Evolutionary conservation across 2,797 vertebrate genomes (phyloP), one percentile per base, ranked within the genome.

Genomic region (Mus spretus): DNA sequence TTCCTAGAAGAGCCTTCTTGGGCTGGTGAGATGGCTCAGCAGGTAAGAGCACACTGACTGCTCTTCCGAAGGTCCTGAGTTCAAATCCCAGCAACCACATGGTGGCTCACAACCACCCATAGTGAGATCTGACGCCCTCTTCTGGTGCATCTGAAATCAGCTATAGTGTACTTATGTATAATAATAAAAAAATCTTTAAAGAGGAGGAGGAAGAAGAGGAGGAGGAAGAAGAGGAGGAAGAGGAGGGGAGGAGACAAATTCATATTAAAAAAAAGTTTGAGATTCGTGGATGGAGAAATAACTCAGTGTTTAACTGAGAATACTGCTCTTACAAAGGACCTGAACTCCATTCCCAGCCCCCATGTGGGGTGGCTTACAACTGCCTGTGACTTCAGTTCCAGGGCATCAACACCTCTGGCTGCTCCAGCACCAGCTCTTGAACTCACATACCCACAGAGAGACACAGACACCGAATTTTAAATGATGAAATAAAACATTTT

Each of bases 1-100:
- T 86, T 89, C 80, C 82, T 93, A 22, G 20, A 97, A 93, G 50
- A 87, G 72, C 28, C 15, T 20, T 78, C 37, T 63, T 85, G 37
- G 47, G 47, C 47, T 50, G 47, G 47, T 50, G 47, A 50, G 47
- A 50, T 50, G 47, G 47, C 47, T 50, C 47, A 50, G 47, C 9
- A 8, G 47, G 47, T 50, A 50, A 50, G 47, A 50, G 47, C 37
- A 40, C 47, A 50, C 9, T 50, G 47, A 50, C 47, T 50, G 47
- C 47, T 50, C 47, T 50, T 50, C 9, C 47, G 9, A 50, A 50
- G 47, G 47, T 50, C 47, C 47, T 50, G 47, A 50, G 47, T 50
- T 50, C 47, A 50, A 50, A 50, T 50, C 47, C 47, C 47, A 50
- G 47, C 47, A 50, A 9, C 47, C 9, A 50, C 47, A 50, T 50